These are phyloP conservation scores for Xestia xanthographa DNA, from an alignment of 2,888 invertebrate genomes.

Conservation along the genomic window DNA sequence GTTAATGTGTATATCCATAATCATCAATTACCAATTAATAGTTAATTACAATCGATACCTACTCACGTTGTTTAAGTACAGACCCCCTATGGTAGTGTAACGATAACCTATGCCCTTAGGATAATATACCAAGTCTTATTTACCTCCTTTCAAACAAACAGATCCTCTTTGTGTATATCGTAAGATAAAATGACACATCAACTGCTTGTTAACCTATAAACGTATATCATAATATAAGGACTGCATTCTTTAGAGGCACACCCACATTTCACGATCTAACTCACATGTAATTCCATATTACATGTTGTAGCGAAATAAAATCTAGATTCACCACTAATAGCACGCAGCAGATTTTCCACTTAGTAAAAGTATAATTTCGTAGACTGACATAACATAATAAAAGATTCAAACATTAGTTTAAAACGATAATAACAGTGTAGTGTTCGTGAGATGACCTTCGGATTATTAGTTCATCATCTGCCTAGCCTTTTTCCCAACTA, in stretches of 20 bases:
- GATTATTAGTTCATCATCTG: too few relatives aligned
- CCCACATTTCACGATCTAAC: background rate
- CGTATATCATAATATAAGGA: background rate
- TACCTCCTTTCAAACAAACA: slow-evolving; percentile 23
- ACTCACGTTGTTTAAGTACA: slow-evolving; percentile 42
- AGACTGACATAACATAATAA: too few relatives aligned
- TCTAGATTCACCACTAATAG: too few relatives aligned
- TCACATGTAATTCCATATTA: background rate
- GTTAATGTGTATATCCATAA: background rate
- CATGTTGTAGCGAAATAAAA: too few relatives aligned
- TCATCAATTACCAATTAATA: background rate
- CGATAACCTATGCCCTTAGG: slow-evolving; percentile 48
- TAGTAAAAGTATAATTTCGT: too few relatives aligned
- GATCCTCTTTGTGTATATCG: slow-evolving; percentile 6
- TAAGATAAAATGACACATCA: slow-evolving; percentile 16
- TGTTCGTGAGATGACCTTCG: too few relatives aligned
- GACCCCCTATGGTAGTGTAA: slow-evolving; percentile 46
- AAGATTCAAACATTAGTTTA: too few relatives aligned
- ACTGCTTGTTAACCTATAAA: background rate
- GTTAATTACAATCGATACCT: slow-evolving; percentile 12
- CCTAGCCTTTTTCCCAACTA: too few relatives aligned
- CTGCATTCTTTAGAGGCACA: slow-evolving; percentile 21
- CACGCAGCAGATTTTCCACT: too few relatives aligned
- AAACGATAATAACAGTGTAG: too few relatives aligned
- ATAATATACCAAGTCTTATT: slow-evolving; percentile 18